Conservation (phyloP, 1,140 invertebrate species). For the Cyphomyrmex costatus region DNA sequence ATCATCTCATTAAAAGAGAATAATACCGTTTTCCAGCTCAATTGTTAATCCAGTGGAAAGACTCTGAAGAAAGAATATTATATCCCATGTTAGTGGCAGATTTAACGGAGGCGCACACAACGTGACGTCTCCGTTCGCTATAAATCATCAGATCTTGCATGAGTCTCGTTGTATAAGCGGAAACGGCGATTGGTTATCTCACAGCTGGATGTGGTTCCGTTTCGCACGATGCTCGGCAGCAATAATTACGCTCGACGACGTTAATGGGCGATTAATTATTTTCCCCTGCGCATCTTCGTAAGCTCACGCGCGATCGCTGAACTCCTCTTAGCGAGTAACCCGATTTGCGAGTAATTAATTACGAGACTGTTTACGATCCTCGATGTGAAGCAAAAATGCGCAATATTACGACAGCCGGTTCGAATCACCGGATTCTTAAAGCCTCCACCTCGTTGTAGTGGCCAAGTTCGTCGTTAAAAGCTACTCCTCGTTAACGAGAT, state of each 20-base stretch:
- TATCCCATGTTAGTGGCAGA: neutral
- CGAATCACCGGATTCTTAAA: slow-evolving; percentile 18
- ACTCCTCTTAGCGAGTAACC: slow-evolving; percentile 18
- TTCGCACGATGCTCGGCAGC: slow-evolving; percentile 44
- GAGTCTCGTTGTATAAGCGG: slow-evolving; percentile 35
- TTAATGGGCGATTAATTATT: slow-evolving; percentile 57
- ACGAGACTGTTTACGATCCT: neutral
- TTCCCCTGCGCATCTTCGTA: neutral
- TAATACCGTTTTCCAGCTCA: neutral
- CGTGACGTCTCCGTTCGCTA: slow-evolving; percentile 13
- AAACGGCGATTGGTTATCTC: slow-evolving; percentile 56
- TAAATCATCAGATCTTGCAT: slow-evolving; percentile 34
- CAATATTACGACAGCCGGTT: slow-evolving; percentile 5
- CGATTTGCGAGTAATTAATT: slow-evolving; percentile 34
- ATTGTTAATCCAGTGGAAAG: neutral
- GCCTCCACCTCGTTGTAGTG: slow-evolving; percentile 29
- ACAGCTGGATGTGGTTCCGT: slow-evolving; percentile 51
- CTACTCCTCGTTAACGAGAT: slow-evolving; percentile 59
- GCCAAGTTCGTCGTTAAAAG: slow-evolving; percentile 56
- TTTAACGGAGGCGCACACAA: slow-evolving; percentile 25
- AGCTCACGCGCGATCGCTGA: slow-evolving; percentile 25
- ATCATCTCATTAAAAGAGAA: neutral
- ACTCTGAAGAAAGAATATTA: neutral
- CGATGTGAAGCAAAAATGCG: neutral
- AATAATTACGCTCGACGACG: slow-evolving; percentile 47